These are phyloP conservation scores for Boloria selene DNA, from an alignment of 2,888 invertebrate species.

Conservation along the genomic window DNA sequence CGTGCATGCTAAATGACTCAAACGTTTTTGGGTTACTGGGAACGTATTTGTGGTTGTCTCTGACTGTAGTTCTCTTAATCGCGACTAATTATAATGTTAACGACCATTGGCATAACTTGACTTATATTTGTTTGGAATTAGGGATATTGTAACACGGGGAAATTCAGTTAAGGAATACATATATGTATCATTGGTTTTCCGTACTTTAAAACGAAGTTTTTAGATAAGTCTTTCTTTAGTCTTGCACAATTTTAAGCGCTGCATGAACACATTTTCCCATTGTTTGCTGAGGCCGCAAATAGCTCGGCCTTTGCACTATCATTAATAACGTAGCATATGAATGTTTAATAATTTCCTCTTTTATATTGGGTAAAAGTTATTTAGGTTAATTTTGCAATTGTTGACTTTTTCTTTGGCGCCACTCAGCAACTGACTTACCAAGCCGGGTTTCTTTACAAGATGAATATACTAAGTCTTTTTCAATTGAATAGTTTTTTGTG, in stretches of 20 bases:
- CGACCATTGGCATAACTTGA: not conserved
- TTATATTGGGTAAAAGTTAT: too few species aligned
- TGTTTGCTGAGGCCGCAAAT: conserved; percentile 38
- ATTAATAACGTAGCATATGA: conserved; percentile 3
- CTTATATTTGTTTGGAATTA: not conserved
- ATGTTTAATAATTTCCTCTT: not conserved
- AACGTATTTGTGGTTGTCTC: conserved; percentile 10
- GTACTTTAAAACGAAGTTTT: too few species aligned
- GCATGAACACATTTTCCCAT: conserved; percentile 29
- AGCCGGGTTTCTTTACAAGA: too few species aligned
- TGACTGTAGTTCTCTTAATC: conserved; percentile 2
- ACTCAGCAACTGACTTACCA: too few species aligned
- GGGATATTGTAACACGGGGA: too few species aligned
- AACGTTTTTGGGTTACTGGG: conserved; percentile 32
- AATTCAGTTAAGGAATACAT: too few species aligned
- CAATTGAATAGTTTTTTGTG: too few species aligned
- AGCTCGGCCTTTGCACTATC: conserved; percentile 40
- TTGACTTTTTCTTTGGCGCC: too few species aligned
- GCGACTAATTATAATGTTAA: conserved; percentile 6
- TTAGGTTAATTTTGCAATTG: too few species aligned
- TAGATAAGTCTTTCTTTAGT: not conserved
- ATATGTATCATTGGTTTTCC: too few species aligned
- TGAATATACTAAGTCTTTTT: too few species aligned
- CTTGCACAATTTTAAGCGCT: not conserved
- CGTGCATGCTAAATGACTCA: conserved; percentile 35